These are phyloP conservation scores for Scolopax mira DNA, from an alignment of 2,113 vertebrate genomes.

Conservation along the genomic window DNA sequence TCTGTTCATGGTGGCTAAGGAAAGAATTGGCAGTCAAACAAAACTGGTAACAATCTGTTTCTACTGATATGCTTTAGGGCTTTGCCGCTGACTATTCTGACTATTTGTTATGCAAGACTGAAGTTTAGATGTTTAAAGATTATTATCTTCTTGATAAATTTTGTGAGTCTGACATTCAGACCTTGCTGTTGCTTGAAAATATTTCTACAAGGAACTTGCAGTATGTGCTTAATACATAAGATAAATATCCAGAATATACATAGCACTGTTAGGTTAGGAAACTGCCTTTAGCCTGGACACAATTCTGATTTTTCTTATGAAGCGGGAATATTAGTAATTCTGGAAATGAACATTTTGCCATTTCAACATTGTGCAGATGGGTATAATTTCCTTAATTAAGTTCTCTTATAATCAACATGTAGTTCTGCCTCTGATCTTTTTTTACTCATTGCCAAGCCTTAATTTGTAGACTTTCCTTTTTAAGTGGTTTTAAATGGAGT, in stretches of 20 bases:
- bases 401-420: neutral
- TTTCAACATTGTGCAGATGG: neutral
- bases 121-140: neutral
- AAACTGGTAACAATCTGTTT: neutral
- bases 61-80: neutral
- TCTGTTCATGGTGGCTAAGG: neutral
- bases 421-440: slow-evolving; percentile 17
- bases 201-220: neutral
- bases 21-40: neutral
- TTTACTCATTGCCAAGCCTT: slow-evolving; percentile 14
- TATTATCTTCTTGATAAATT: neutral
- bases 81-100: neutral
- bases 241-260: neutral
- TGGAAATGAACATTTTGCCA: neutral
- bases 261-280: neutral
- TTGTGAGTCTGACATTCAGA: neutral
- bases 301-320: neutral
- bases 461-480: slow-evolving; percentile 39
- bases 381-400: slow-evolving; percentile 27
- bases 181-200: neutral
- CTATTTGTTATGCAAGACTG: neutral
- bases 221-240: neutral
- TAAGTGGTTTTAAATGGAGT: slow-evolving; percentile 38
- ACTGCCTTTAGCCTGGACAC: neutral
- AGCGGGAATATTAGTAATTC: neutral